Conservation (phyloP, 2,888 invertebrate genomes). For the Andrena dorsata region DNA sequence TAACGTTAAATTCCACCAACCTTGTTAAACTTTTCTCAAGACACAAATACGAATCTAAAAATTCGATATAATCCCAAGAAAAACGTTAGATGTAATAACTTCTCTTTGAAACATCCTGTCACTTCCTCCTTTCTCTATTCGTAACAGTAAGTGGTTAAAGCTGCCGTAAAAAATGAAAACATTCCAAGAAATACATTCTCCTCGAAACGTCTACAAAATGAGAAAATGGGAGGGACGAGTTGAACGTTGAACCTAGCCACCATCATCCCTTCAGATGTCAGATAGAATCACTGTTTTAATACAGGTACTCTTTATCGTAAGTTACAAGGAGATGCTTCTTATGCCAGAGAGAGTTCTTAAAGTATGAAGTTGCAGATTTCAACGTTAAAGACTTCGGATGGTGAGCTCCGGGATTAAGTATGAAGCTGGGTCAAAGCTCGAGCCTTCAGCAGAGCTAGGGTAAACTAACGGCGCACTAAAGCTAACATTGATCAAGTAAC, state of each 20-base stretch:
- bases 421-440: neutral
- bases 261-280: constrained; percentile 12
- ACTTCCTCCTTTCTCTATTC: too few species aligned
- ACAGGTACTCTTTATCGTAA: constrained; percentile 1
- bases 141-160: too few species aligned
- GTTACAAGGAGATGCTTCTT: neutral
- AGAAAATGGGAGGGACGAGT: neutral
- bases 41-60: too few species aligned
- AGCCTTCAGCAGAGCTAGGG: neutral
- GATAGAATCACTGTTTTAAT: constrained; percentile 1
- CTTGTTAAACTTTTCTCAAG: too few species aligned
- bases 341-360: neutral
- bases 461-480: constrained; percentile 39
- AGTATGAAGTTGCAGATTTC: constrained; percentile 1
- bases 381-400: neutral
- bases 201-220: neutral
- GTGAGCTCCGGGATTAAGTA: neutral
- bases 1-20: too few species aligned
- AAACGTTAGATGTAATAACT: too few species aligned
- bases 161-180: neutral
- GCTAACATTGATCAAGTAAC: constrained; percentile 32
- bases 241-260: neutral
- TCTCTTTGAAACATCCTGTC: too few species aligned
- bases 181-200: neutral
- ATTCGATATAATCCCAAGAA: too few species aligned